Conservation (phyloP, 2,888 invertebrate species). For the Timema podura region DNA sequence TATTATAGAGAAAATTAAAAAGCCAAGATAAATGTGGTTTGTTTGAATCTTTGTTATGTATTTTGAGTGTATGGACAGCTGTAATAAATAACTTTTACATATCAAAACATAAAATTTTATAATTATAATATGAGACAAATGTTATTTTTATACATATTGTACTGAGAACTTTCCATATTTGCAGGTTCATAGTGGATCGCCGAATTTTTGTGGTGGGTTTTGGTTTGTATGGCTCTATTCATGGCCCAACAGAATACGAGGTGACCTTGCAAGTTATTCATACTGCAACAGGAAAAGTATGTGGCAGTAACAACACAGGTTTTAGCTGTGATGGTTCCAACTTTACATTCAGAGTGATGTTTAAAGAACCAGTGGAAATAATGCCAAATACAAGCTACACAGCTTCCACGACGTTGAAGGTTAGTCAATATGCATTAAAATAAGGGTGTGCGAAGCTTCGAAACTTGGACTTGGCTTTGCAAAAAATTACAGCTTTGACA, state of each 20-base stretch:
- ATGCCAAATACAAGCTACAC: constrained; percentile 73
- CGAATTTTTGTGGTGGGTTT: constrained; percentile 80
- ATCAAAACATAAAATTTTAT: constrained; percentile 2
- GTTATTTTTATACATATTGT: neutral
- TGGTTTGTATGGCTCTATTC: constrained; percentile 78
- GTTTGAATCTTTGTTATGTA: neutral
- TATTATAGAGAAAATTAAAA: too few species aligned
- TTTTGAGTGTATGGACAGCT: neutral
- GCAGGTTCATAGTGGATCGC: constrained; percentile 72
- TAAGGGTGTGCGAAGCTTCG: too few species aligned
- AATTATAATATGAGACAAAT: constrained; percentile 14
- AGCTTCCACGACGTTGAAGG: constrained; percentile 74
- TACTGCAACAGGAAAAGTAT: constrained; percentile 67
- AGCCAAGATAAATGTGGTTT: too few species aligned
- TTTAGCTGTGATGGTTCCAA: constrained; percentile 76
- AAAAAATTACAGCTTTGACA: too few species aligned
- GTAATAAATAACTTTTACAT: neutral
- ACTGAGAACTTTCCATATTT: constrained; percentile 31
- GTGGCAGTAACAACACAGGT: constrained; percentile 68
- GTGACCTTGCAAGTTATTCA: constrained; percentile 74
- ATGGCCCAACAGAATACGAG: constrained; percentile 72
- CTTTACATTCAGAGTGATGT: constrained; percentile 73
- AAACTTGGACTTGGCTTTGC: too few species aligned
- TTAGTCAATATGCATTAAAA: constrained; percentile 38
- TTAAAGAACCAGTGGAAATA: constrained; percentile 80